These are phyloP conservation scores for Aphidius ervi DNA, from an alignment of 1,140 invertebrate species.

Conservation along the genomic window DNA sequence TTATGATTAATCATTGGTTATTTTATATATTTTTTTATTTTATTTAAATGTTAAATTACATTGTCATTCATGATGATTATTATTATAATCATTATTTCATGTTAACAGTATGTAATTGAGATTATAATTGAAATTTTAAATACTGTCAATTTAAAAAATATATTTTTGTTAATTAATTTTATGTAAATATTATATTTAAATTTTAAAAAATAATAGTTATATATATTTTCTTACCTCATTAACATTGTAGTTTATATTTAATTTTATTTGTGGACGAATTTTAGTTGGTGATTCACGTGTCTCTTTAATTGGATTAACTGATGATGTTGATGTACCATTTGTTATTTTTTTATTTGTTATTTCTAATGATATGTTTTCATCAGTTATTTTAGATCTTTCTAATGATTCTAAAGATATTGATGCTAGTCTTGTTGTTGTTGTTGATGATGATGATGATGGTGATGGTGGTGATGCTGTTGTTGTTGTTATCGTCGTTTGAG, in stretches of 20 bases:
- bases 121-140: too few relatives aligned
- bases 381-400: constrained; percentile 9
- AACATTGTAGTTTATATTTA: constrained; percentile 53
- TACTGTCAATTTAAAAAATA: neutral
- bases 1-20: too few relatives aligned
- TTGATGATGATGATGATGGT: too few relatives aligned
- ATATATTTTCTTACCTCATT: constrained; percentile 52
- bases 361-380: neutral
- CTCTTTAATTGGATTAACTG: constrained; percentile 43
- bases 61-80: too few relatives aligned
- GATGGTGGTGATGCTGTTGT: neutral
- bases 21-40: too few relatives aligned
- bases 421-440: constrained; percentile 9
- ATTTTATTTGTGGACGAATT: constrained; percentile 56
- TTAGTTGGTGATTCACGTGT: constrained; percentile 51
- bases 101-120: too few relatives aligned
- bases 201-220: too few relatives aligned
- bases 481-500: too few relatives aligned
- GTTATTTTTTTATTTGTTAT: constrained; percentile 16
- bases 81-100: too few relatives aligned
- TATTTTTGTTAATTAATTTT: neutral
- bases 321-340: constrained; percentile 15
- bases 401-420: constrained; percentile 7
- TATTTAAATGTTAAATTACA: too few relatives aligned
- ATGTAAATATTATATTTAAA: too few relatives aligned